Evolutionary conservation across 2,113 vertebrate species (phyloP), one percentile per base, ranked within the genome.

Genomic region (Brachyhypopomus occidentalis): DNA sequence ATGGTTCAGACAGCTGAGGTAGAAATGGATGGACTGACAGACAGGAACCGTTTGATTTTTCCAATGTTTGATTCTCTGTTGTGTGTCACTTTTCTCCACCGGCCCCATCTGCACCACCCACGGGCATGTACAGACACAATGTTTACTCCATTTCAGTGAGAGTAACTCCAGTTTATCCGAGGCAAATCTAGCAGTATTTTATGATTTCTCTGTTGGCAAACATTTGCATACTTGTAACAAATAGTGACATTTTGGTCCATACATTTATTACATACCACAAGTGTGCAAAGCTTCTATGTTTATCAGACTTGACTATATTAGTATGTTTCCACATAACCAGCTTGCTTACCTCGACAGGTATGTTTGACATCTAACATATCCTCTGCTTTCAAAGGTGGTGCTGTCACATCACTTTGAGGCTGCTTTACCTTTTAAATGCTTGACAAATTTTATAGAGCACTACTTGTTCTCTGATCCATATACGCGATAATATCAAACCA

Each of bases 21-120:
- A 23, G n/a, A 58, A 23, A 73, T 55, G 30, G 12, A 63, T 6
- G 38, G n/a, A 20, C 73, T 69, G 81, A 72, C 67, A 70, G 83
- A 64, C 66, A 83, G 77, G 64, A 25, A 30, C 72, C 83, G 77
- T 88, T 89, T 90, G 82, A 89, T 90, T 92, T 88, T 79, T 77
- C 64, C 64, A 25, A 82, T 84, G 87, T 82, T 52, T 14, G 45
- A 52, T 52, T 89, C 81, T 85, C 71, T 77, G 72, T 78, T 66
- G 80, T 78, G 71, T 45, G 41, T 86, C 75, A 81, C 79, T 84
- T 71, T 84, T 87, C 20, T 63, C 85, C 60, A 80, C 84, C 88
- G 88, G 5, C 41, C 41, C 5, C 41, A 41, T 9, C 5, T 7
- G 5, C 5, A 6, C 41, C 41, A 41, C 41, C 5, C 41, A 41